A percentile compares a stretch with the other conserved stretches of the same genome.
These are phyloP conservation scores for Forbesichthys agassizii DNA, from an alignment of 2,113 vertebrate species.

Conservation along the genomic window DNA sequence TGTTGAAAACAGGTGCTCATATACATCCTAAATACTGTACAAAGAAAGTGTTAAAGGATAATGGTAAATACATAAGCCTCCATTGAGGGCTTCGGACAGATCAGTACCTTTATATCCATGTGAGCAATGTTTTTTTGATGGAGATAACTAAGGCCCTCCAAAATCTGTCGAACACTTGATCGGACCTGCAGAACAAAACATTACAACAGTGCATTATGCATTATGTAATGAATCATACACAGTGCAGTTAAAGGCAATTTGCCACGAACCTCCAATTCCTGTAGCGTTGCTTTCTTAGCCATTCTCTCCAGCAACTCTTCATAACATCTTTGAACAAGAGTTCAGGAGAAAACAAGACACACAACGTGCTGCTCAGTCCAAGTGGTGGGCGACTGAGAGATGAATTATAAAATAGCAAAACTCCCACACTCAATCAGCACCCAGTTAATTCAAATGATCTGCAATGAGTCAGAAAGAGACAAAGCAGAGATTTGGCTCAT, in stretches of 20 bases:
- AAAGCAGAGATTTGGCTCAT: slow-evolving; percentile 33
- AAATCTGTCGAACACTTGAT: slow-evolving; percentile 82
- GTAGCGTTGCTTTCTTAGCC: slow-evolving; percentile 82
- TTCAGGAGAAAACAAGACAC: slow-evolving; percentile 48
- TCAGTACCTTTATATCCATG: slow-evolving; percentile 88
- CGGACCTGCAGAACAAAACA: slow-evolving; percentile 79
- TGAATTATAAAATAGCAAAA: slow-evolving; percentile 62
- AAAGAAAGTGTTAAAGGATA: too few relatives aligned
- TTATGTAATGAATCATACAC: not conserved
- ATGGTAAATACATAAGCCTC: not conserved
- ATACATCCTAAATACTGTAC: too few relatives aligned
- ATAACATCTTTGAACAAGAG: slow-evolving; percentile 80
- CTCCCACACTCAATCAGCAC: slow-evolving; percentile 48
- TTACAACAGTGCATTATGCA: not conserved
- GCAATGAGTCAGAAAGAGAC: slow-evolving; percentile 55
- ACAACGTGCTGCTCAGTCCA: slow-evolving; percentile 25
- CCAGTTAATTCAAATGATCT: slow-evolving; percentile 46
- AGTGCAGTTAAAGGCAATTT: not conserved
- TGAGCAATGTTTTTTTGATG: slow-evolving; percentile 88
- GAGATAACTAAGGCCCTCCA: slow-evolving; percentile 89
- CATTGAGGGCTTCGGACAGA: not conserved
- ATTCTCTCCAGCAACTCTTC: slow-evolving; percentile 91
- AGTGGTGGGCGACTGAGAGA: slow-evolving; percentile 40
- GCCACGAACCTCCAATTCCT: slow-evolving; percentile 86
- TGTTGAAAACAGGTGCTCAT: too few relatives aligned